A percentile compares a stretch with the other conserved stretches of the same genome.
These are phyloP conservation scores for Dolichomitus sp. DNA, from an alignment of 2,888 invertebrate genomes.

Conservation along the genomic window DNA sequence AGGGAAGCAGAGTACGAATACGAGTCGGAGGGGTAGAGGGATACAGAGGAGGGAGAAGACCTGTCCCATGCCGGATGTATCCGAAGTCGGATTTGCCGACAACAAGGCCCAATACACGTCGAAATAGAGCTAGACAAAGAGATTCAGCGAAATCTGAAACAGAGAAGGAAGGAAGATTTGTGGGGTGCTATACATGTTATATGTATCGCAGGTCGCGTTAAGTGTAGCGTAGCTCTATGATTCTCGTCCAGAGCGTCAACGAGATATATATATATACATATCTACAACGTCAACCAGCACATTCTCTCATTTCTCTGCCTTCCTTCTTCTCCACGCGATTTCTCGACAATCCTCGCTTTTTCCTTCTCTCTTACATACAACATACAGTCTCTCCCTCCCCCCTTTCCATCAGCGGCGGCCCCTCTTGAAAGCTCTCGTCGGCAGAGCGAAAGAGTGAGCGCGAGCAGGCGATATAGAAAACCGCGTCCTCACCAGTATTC, in stretches of 20 bases:
- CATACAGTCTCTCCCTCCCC: conserved; percentile 35
- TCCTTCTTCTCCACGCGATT: not conserved
- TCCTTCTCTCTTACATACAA: conserved; percentile 1
- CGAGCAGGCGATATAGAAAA: conserved; percentile 37
- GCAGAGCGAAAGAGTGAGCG: conserved; percentile 51
- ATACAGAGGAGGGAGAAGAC: not conserved
- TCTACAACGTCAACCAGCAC: conserved; percentile 8
- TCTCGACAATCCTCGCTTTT: conserved; percentile 41
- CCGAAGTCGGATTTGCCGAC: conserved; percentile 75
- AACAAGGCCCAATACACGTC: conserved; percentile 71
- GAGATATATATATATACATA: not conserved
- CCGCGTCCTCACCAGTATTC: not conserved
- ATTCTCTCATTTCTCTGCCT: conserved; percentile 2
- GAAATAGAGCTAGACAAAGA: not conserved
- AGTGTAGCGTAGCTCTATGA: conserved; percentile 80
- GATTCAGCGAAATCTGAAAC: not conserved
- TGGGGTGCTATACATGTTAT: not conserved
- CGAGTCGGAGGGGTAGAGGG: not conserved
- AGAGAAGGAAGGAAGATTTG: conserved; percentile 6
- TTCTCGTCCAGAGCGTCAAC: conserved; percentile 73
- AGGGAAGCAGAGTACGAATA: conserved; percentile 4
- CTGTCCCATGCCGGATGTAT: conserved; percentile 64
- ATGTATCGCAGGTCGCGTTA: conserved; percentile 77
- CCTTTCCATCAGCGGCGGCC: conserved; percentile 67
- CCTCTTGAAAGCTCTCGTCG: conserved; percentile 46